Evolutionary conservation across 2,888 invertebrate species (phyloP).

Genomic region (Tipula confusa): DNA sequence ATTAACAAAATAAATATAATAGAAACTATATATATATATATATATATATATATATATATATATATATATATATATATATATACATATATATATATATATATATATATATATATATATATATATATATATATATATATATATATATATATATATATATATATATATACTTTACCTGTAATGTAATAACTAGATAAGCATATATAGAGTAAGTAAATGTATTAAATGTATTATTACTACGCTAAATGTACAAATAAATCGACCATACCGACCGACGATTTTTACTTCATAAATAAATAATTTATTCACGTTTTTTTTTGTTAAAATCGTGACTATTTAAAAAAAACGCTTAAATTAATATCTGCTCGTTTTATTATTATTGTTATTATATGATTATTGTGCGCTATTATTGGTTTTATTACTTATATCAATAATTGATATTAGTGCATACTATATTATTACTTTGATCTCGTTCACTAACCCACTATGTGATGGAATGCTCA

Average conservation of each 20-base stretch:
- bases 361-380: not conserved
- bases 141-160: no score
- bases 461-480: not conserved
- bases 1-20: not conserved
- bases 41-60: no score
- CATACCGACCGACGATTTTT: not conserved
- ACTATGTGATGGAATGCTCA: not conserved
- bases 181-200: not conserved
- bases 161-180: not conserved
- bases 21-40: not conserved
- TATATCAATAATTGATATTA: not conserved
- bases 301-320: slow-evolving; percentile 8
- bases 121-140: no score
- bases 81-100: no score
- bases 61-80: no score
- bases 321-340: slow-evolving; percentile 25
- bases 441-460: not conserved
- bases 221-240: not conserved
- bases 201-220: not conserved
- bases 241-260: not conserved
- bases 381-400: not conserved
- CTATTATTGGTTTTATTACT: not conserved
- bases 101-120: no score
- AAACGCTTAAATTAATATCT: not conserved
- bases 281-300: slow-evolving; percentile 12